Evolutionary conservation across 2,113 vertebrate species (phyloP), one percentile per base, ranked within the genome.

Genomic region (Forbesichthys papilliferus): DNA sequence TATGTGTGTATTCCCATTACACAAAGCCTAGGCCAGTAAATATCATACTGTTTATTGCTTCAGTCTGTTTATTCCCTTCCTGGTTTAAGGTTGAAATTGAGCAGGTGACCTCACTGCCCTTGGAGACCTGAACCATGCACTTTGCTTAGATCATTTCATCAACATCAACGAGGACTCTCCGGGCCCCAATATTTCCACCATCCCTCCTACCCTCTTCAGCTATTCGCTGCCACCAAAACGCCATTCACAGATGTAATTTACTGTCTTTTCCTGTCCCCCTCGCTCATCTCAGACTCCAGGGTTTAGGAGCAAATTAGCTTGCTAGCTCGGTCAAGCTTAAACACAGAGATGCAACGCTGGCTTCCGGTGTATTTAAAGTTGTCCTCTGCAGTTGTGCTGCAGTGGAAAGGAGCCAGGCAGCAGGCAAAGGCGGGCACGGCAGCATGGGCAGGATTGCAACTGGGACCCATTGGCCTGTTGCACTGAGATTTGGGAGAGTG

Each of bases 271-370:
- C 83, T 82, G 81, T 78, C 82, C 83, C 85, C 84, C 75, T 86
- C 74, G 79, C 76, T 88, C 84, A 73, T 81, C 77, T 66, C 82
- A 89, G 81, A 89, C 92, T 89, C 84, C 71, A 83, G 90, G 91
- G 90, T 91, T 90, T 91, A 79, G 74, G 83, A 90, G 90, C 68
- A 92, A 92, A 93, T 92, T 91, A 91, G 86, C 85, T 84, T 56
- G 80, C 84, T 88, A 85, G 86, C 75, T 89, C 86, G 82, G 90
- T 91, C 87, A 92, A 88, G 90, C 88, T 92, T 92, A 92, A 92
- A 89, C 84, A 91, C 90, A 89, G 90, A 87, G 88, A 84, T 78
- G 67, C 81, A 62, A 82, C 75, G 75, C 88, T 88, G 80, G 82
- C 27, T 87, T 86, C 78, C 82, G 65, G 72, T 83, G 74, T 91